phyloP scores from a whole-genome alignment of 2,888 invertebrate genomes.

The Andrena flavipes region DNA sequence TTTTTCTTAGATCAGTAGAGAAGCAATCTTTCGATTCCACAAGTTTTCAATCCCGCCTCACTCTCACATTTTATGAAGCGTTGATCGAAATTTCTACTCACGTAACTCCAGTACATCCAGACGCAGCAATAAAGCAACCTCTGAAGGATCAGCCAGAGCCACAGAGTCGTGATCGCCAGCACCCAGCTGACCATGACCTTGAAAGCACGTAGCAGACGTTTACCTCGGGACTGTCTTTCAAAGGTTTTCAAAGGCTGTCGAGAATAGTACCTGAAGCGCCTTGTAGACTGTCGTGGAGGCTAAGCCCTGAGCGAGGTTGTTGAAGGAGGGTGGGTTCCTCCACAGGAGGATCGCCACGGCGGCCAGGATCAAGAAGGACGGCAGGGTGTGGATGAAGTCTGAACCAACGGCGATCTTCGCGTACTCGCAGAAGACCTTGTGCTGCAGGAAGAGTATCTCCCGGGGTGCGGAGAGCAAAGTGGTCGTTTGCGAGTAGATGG shows the following conservation, averaged over 20 bases:
- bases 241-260: too few species aligned
- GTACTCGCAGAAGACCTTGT: slow-evolving; percentile 79
- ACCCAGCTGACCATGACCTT: slow-evolving; percentile 78
- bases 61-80: background rate
- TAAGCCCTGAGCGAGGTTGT: slow-evolving; percentile 23
- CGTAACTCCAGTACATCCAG: slow-evolving; percentile 79
- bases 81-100: slow-evolving; percentile 61
- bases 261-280: slow-evolving; percentile 71
- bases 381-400: slow-evolving; percentile 81
- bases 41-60: too few species aligned
- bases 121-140: slow-evolving; percentile 79
- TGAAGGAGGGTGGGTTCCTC: slow-evolving; percentile 75
- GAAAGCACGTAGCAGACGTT: slow-evolving; percentile 26
- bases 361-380: slow-evolving; percentile 76
- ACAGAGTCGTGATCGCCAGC: slow-evolving; percentile 73
- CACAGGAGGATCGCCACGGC: slow-evolving; percentile 74
- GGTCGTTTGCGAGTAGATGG: slow-evolving; percentile 74
- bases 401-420: slow-evolving; percentile 79
- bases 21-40: too few species aligned
- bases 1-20: too few species aligned
- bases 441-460: slow-evolving; percentile 76
- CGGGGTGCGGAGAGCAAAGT: slow-evolving; percentile 77
- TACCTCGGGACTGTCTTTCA: background rate
- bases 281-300: slow-evolving; percentile 57
- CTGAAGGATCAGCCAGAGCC: slow-evolving; percentile 80